These are phyloP conservation scores for Apamea anceps DNA, from an alignment of 2,888 invertebrate species.

Conservation along the genomic window DNA sequence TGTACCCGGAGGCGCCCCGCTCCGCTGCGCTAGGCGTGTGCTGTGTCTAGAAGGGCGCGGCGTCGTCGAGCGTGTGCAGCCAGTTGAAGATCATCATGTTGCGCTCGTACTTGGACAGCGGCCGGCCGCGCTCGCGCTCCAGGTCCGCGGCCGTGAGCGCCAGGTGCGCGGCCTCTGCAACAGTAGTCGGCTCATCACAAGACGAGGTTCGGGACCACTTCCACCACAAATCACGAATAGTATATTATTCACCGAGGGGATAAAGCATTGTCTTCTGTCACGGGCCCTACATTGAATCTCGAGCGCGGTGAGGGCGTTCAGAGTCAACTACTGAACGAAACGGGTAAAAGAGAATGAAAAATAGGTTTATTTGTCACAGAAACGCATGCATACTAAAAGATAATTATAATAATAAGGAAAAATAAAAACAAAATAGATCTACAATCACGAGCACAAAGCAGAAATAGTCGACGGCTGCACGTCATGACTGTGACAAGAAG, in stretches of 20 bases:
- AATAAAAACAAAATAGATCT: too few relatives aligned
- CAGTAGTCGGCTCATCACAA: too few relatives aligned
- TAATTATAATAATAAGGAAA: too few relatives aligned
- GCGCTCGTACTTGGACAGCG: conserved; percentile 96
- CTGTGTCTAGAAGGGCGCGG: conserved; percentile 84
- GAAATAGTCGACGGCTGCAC: too few relatives aligned
- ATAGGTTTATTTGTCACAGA: too few relatives aligned
- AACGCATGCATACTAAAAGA: too few relatives aligned
- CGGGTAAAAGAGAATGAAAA: too few relatives aligned
- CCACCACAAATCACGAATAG: not conserved
- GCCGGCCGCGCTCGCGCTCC: conserved; percentile 95
- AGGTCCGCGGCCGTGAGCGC: conserved; percentile 94
- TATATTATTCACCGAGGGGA: not conserved
- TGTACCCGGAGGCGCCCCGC: not conserved
- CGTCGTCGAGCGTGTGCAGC: conserved; percentile 96
- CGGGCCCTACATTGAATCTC: not conserved
- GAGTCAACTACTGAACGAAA: too few relatives aligned
- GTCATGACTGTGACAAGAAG: too few relatives aligned
- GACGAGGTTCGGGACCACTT: not conserved
- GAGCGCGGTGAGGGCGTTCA: too few relatives aligned
- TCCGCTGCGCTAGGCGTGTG: not conserved
- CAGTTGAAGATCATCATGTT: conserved; percentile 99
- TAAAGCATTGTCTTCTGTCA: not conserved
- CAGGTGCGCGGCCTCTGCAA: conserved; percentile 86
- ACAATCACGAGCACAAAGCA: too few relatives aligned